phyloP scores from a whole-genome alignment of 2,797 vertebrate genomes.

The Phalloptychus januarius region DNA sequence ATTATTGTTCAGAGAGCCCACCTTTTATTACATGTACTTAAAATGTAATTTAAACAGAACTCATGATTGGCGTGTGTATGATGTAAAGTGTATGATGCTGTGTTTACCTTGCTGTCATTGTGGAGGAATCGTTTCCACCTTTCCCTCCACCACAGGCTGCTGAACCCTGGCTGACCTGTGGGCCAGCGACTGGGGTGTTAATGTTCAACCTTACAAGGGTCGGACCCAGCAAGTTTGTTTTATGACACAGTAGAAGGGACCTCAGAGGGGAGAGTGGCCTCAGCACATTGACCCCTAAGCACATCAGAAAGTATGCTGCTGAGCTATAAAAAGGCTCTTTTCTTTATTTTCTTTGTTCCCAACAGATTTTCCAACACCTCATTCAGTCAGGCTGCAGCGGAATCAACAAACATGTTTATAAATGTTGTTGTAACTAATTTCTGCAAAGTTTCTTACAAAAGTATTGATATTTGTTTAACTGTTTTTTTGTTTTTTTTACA shows the following conservation, averaged over 20 bases:
- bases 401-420: neutral
- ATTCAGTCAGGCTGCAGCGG: neutral
- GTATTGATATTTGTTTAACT: neutral
- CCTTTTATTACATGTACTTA: conserved; percentile 23
- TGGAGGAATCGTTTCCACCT: conserved; percentile 59
- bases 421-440: neutral
- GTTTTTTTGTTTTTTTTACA: neutral
- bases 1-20: neutral
- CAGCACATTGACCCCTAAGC: conserved; percentile 59
- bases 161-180: conserved; percentile 66
- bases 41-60: conserved; percentile 36
- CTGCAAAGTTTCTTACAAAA: neutral
- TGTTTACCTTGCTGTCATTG: conserved; percentile 37
- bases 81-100: conserved; percentile 24
- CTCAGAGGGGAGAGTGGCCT: conserved; percentile 56
- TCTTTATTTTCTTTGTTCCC: neutral
- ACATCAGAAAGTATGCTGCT: conserved; percentile 53
- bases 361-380: neutral
- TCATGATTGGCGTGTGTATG: conserved; percentile 13
- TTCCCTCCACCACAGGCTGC: conserved; percentile 60
- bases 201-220: conserved; percentile 76
- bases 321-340: conserved; percentile 47
- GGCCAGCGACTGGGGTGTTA: conserved; percentile 72
- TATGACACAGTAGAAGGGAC: conserved; percentile 68
- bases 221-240: conserved; percentile 72